A percentile compares a stretch with the other conserved stretches of the same genome.
These are phyloP conservation scores for Anableps anableps DNA, from an alignment of 2,797 vertebrate genomes.

Conservation along the genomic window DNA sequence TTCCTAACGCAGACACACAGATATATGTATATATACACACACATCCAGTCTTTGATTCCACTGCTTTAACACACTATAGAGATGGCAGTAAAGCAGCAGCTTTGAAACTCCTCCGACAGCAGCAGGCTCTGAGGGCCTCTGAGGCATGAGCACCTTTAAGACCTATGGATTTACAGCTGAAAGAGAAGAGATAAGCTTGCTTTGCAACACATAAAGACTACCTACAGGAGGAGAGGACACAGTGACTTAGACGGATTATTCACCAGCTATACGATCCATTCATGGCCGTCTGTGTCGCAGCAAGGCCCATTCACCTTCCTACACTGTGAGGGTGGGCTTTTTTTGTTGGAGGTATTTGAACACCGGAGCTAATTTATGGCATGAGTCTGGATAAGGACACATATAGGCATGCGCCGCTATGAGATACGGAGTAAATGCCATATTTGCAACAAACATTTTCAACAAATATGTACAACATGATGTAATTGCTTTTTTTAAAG, in stretches of 20 bases:
- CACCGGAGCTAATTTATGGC: not conserved
- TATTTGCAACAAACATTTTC: not conserved
- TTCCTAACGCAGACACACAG: too few species aligned
- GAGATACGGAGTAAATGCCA: not conserved
- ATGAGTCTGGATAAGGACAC: not conserved
- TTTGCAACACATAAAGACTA: constrained; percentile 47
- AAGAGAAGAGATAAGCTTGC: constrained; percentile 52
- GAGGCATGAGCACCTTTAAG: constrained; percentile 49
- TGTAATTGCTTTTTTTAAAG: not conserved
- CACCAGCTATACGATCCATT: constrained; percentile 50
- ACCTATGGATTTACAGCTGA: constrained; percentile 58
- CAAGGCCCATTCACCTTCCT: constrained; percentile 5
- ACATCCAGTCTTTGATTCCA: not conserved
- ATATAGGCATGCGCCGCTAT: not conserved
- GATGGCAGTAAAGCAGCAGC: not conserved
- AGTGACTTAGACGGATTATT: constrained; percentile 52
- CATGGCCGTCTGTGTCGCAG: constrained; percentile 12
- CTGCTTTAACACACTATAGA: not conserved
- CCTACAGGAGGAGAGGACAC: constrained; percentile 43
- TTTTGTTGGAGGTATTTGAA: not conserved
- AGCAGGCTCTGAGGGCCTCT: constrained; percentile 21
- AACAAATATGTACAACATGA: not conserved
- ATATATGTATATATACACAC: not conserved
- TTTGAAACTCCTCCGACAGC: not conserved
- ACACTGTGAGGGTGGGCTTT: not conserved